phyloP scores from a whole-genome alignment of 2,888 invertebrate species.

The Chymomyza procnemis region DNA sequence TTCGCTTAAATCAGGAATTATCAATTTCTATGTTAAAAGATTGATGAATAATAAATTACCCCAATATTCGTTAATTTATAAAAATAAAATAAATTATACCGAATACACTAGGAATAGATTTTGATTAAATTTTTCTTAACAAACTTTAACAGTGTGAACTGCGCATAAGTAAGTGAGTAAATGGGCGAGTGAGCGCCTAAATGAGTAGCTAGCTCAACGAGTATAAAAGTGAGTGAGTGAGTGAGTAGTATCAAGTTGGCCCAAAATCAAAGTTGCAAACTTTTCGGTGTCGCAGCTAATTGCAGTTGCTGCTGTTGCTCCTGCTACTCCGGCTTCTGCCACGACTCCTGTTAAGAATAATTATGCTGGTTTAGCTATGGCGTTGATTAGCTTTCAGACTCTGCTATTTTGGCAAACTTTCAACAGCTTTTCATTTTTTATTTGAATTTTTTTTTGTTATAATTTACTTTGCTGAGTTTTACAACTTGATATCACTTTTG shows the following conservation, averaged over 20 bases:
- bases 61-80: no score
- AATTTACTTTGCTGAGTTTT: not conserved
- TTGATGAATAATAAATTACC: no score
- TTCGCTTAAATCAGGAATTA: no score
- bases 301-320: constrained; percentile 48
- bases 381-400: constrained; percentile 43
- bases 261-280: constrained; percentile 31
- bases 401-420: constrained; percentile 4
- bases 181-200: no score
- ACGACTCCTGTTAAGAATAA: constrained; percentile 30
- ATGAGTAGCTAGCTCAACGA: constrained; percentile 22
- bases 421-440: constrained; percentile 7
- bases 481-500: not conserved
- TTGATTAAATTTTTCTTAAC: no score
- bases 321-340: not conserved
- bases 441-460: constrained; percentile 7
- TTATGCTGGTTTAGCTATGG: constrained; percentile 35
- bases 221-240: constrained; percentile 10
- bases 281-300: constrained; percentile 49
- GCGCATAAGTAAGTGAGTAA: no score
- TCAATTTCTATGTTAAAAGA: no score
- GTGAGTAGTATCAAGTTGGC: not conserved
- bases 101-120: no score
- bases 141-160: no score
- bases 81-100: no score